Evolutionary conservation across 2,113 vertebrate species (phyloP), one percentile per base, ranked within the genome.

Genomic region (Catharus fuscescens): DNA sequence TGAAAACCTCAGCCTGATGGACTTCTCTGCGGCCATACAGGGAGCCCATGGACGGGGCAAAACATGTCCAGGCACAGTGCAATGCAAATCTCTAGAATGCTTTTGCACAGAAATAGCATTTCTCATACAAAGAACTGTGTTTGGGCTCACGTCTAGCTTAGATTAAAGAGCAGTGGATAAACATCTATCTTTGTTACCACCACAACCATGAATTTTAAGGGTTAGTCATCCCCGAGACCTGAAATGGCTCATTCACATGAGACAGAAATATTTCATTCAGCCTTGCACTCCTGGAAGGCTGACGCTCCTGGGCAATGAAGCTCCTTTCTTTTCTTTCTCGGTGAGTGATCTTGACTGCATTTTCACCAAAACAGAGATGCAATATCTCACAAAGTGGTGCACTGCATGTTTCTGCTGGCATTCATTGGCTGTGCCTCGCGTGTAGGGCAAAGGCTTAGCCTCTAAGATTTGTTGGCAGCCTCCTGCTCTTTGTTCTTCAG

Each of bases 401-500:
- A 93, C 84, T 77, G 93, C 71, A 93, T 82, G 93, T 72, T 70
- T 90, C 94, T 66, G 83, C 40, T 6, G 73, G 67, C 88, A 45
- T 32, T 94, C 91, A 92, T 70, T 94, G 93, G 92, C 90, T 93
- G 71, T 3, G 42, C 73, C 29, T 90, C 0, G 6, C 1, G 36
- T 71, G 95, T 59, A 80, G 92, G 86, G 93, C 93, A 81, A 92
- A 83, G 48, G 80, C 90, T 90, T 90, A 93, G 92, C 85, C 92
- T 90, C 96, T 91, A 91, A 93, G 97, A 96, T 96, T 87, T 95
- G 91, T 78, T 98, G 98, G 97, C 97, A 98, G 96, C 94, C 92
- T 95, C 86, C 90, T 91, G 96, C 95, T 97, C 98, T 98, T 98
- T 98, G 97, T 98, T 98, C 97, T 96, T 93, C 96, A 54, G 95